Conservation (phyloP, 1,140 invertebrate species). For the Araneus ventricosus region DNA sequence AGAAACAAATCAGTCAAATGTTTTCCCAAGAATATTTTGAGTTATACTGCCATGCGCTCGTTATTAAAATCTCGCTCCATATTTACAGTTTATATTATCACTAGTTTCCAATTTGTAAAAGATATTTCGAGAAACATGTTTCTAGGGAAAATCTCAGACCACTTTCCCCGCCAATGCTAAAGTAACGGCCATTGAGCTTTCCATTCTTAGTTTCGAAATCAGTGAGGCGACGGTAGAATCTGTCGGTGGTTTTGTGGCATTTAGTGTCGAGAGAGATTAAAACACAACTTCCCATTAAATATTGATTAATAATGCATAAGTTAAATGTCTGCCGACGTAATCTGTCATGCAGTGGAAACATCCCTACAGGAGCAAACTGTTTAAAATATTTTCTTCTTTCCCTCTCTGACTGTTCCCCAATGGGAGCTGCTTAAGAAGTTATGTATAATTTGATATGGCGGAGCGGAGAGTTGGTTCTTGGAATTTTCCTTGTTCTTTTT, state of each 20-base stretch:
- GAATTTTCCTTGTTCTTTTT: background rate
- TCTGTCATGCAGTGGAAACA: slow-evolving; percentile 42
- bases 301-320: slow-evolving; percentile 68
- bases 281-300: slow-evolving; percentile 56
- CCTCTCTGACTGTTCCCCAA: background rate
- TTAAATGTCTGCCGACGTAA: slow-evolving; percentile 42
- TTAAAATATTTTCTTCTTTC: slow-evolving; percentile 29
- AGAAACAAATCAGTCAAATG: too few species aligned
- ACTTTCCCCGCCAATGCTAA: background rate
- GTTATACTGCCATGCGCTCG: too few species aligned
- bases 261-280: slow-evolving; percentile 55
- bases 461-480: background rate
- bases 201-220: background rate
- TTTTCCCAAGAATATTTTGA: too few species aligned
- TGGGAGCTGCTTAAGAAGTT: background rate
- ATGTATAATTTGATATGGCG: slow-evolving; percentile 13
- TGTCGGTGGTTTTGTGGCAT: slow-evolving; percentile 57
- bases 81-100: too few species aligned
- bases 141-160: background rate
- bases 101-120: background rate
- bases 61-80: too few species aligned
- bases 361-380: background rate
- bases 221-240: background rate
- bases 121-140: background rate
- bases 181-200: background rate